These are phyloP conservation scores for Aphrocallistes beatrix DNA, from an alignment of 37 sponge, comb jelly and placozoan genomes.

Conservation along the genomic window DNA sequence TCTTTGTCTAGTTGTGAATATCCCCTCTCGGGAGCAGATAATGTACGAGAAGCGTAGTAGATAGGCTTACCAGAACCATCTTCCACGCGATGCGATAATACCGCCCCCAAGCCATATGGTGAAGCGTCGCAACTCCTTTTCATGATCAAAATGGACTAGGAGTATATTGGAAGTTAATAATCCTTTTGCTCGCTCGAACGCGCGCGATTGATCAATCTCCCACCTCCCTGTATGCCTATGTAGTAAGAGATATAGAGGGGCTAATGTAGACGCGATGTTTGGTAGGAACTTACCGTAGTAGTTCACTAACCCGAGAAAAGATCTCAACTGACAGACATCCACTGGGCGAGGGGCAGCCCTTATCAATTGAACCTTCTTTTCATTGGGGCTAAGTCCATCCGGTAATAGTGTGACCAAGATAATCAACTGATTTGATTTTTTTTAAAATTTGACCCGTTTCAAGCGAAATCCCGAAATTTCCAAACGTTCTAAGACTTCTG, in stretches of 20 bases:
- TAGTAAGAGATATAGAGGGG: background rate
- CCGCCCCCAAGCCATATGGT: constrained; percentile 34
- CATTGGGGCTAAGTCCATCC: background rate
- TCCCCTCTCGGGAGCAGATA: constrained; percentile 26
- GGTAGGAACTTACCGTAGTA: constrained; percentile 4
- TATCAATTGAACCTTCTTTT: background rate
- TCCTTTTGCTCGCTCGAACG: background rate
- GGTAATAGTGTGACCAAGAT: constrained; percentile 37
- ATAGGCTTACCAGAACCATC: constrained; percentile 33
- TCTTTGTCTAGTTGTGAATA: constrained; percentile 41
- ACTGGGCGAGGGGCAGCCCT: background rate
- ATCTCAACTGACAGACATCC: background rate
- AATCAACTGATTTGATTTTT: constrained; percentile 27
- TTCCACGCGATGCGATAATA: constrained; percentile 25
- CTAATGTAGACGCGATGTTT: background rate
- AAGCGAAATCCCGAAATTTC: constrained; percentile 25
- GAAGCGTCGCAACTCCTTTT: constrained; percentile 32
- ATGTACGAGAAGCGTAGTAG: constrained; percentile 31
- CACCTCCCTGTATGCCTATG: background rate
- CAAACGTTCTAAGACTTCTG: background rate
- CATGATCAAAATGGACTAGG: background rate
- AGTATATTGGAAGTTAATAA: background rate
- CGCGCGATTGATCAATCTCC: background rate
- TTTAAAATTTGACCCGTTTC: constrained; percentile 32
- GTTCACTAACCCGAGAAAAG: background rate